Evolutionary conservation across 1,140 invertebrate species (phyloP).

Genomic region (Oryctes rhinoceros): DNA sequence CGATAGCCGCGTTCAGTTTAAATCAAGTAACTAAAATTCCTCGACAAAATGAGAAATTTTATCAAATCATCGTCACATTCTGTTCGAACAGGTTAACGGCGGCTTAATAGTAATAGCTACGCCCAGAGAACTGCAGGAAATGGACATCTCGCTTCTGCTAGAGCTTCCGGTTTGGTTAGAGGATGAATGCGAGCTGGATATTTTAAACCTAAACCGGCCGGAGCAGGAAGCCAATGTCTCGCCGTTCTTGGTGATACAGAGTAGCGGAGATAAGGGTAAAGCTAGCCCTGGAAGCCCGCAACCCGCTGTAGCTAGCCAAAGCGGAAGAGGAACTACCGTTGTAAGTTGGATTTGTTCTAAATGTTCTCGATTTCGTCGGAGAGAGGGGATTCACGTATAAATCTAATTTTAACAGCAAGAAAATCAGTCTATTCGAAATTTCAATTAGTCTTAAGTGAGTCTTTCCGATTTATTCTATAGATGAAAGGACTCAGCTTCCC

Average conservation of each 20-base stretch:
- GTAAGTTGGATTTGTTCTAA: conserved; percentile 67
- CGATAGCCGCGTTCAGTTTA: conserved; percentile 95
- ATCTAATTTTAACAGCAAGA: too few relatives aligned
- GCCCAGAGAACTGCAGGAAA: conserved; percentile 95
- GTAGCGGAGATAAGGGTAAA: conserved; percentile 76
- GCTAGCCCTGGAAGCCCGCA: conserved; percentile 67
- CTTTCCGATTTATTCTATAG: conserved; percentile 64
- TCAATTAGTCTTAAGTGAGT: conserved; percentile 30
- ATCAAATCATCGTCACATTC: conserved; percentile 4
- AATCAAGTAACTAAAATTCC: conserved; percentile 76
- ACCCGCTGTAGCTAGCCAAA: conserved; percentile 78
- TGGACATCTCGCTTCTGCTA: conserved; percentile 91
- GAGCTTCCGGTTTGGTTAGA: conserved; percentile 91
- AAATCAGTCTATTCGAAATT: neutral
- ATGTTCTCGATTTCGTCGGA: neutral
- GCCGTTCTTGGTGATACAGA: conserved; percentile 93
- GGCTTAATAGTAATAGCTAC: conserved; percentile 91
- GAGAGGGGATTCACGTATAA: too few relatives aligned
- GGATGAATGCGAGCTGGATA: conserved; percentile 96
- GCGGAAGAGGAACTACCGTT: conserved; percentile 86
- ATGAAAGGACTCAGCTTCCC: conserved; percentile 95
- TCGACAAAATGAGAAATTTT: neutral
- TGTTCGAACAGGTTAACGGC: conserved; percentile 72
- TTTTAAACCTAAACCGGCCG: conserved; percentile 75
- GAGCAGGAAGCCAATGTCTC: conserved; percentile 75